A percentile compares a stretch with the other conserved stretches of the same genome.
Conservation (phyloP, 1,140 invertebrate species). For the Pseudachorutes palmiensis region DNA sequence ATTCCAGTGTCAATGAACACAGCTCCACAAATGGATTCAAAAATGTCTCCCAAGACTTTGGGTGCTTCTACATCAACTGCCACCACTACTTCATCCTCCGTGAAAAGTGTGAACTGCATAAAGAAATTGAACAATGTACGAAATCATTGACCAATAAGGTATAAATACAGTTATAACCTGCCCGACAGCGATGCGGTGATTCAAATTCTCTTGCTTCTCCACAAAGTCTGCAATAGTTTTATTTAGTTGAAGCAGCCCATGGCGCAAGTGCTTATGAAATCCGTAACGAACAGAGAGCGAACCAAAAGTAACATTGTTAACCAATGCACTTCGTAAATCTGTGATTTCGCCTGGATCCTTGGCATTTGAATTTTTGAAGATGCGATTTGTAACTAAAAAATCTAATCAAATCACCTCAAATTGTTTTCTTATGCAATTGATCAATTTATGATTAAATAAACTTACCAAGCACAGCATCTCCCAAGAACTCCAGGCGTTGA, state of each 20-base stretch:
- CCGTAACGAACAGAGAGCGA: slow-evolving; percentile 75
- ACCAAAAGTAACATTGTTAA: slow-evolving; percentile 92
- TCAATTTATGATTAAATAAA: slow-evolving; percentile 5
- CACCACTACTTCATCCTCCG: slow-evolving; percentile 42
- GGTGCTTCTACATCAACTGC: slow-evolving; percentile 77
- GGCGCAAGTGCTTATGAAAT: slow-evolving; percentile 66
- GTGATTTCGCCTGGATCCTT: slow-evolving; percentile 77
- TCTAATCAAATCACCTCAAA: too few relatives aligned
- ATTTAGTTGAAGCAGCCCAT: slow-evolving; percentile 54
- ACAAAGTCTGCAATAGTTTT: slow-evolving; percentile 69
- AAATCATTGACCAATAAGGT: slow-evolving; percentile 17
- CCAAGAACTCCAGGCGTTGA: slow-evolving; percentile 88
- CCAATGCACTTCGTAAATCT: slow-evolving; percentile 82
- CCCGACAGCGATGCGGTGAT: slow-evolving; percentile 50
- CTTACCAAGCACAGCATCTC: slow-evolving; percentile 76
- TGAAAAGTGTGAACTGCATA: slow-evolving; percentile 21
- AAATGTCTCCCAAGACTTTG: slow-evolving; percentile 88
- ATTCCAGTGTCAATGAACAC: slow-evolving; percentile 81
- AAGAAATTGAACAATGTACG: slow-evolving; percentile 41
- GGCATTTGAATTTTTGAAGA: slow-evolving; percentile 63
- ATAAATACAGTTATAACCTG: background rate
- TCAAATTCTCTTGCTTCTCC: slow-evolving; percentile 61
- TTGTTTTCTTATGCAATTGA: background rate
- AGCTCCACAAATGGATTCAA: slow-evolving; percentile 85
- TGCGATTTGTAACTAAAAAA: slow-evolving; percentile 78